These are phyloP conservation scores for Drosophila atripex DNA, from an alignment of 2,888 invertebrate genomes.

Conservation along the genomic window DNA sequence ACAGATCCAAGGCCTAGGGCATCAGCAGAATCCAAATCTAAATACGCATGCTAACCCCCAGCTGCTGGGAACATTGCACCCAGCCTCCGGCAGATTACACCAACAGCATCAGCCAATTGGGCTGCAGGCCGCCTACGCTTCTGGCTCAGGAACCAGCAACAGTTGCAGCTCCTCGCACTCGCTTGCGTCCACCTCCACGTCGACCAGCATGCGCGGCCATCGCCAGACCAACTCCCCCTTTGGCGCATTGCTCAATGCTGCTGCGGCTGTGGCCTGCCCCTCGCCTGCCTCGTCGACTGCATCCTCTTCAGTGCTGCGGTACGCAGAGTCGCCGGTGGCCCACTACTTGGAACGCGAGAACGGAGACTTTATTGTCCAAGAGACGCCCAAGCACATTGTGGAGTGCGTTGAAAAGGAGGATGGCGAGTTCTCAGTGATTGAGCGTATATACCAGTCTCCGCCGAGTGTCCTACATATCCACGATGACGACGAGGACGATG, in stretches of 20 bases:
- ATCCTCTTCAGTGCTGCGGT: constrained; percentile 81
- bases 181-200: constrained; percentile 27
- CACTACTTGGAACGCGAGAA: constrained; percentile 83
- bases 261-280: constrained; percentile 67
- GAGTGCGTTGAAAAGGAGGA: constrained; percentile 84
- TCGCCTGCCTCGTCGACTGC: constrained; percentile 75
- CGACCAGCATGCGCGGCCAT: constrained; percentile 31
- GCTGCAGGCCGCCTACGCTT: constrained; percentile 16
- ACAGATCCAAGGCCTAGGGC: constrained; percentile 16
- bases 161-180: neutral
- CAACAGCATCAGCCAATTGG: constrained; percentile 30
- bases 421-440: constrained; percentile 84
- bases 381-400: constrained; percentile 83
- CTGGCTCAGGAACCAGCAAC: constrained; percentile 10
- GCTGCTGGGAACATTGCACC: constrained; percentile 30
- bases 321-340: constrained; percentile 83
- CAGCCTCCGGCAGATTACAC: constrained; percentile 8
- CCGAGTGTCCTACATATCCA: constrained; percentile 83
- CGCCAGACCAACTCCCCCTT: constrained; percentile 79
- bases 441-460: constrained; percentile 83
- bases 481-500: constrained; percentile 81
- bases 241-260: constrained; percentile 70
- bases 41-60: constrained; percentile 18
- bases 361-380: constrained; percentile 84
- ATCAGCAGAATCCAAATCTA: constrained; percentile 42